Evolutionary conservation across 2,888 invertebrate species (phyloP).

Genomic region (Tinea pellionella): DNA sequence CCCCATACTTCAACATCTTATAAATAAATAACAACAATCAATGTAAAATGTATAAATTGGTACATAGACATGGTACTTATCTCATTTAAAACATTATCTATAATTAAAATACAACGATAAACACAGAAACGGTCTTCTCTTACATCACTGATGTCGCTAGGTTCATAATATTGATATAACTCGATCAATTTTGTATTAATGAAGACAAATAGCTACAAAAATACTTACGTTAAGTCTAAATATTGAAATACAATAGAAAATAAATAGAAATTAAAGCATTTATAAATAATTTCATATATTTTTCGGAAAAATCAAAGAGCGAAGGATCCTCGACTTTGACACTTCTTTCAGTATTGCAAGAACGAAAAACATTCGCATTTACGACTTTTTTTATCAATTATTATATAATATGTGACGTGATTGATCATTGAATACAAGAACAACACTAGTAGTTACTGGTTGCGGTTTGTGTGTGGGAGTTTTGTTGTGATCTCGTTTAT

Average conservation of each 20-base stretch:
- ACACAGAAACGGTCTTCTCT: slow-evolving; percentile 8
- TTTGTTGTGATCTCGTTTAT: slow-evolving; percentile 45
- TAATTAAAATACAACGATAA: neutral
- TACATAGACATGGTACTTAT: neutral
- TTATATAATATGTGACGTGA: no score
- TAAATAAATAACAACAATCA: slow-evolving; percentile 21
- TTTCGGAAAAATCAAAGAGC: neutral
- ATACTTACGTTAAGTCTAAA: neutral
- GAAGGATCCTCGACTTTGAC: slow-evolving; percentile 14
- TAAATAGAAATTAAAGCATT: neutral
- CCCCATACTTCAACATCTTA: slow-evolving; percentile 64
- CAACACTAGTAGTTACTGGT: slow-evolving; percentile 29
- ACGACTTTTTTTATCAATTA: no score
- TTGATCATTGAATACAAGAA: neutral
- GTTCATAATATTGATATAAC: neutral
- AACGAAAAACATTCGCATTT: neutral
- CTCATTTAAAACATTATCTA: neutral
- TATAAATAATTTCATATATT: neutral
- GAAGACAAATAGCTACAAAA: neutral
- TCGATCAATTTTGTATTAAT: neutral
- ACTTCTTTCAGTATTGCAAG: slow-evolving; percentile 2
- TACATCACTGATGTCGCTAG: neutral
- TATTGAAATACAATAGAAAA: neutral
- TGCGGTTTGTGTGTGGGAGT: slow-evolving; percentile 46
- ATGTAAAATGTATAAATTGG: neutral